Evolutionary conservation across 2,113 vertebrate species (phyloP), one percentile per base, ranked within the genome.

Genomic region (Crypturellus undulatus): DNA sequence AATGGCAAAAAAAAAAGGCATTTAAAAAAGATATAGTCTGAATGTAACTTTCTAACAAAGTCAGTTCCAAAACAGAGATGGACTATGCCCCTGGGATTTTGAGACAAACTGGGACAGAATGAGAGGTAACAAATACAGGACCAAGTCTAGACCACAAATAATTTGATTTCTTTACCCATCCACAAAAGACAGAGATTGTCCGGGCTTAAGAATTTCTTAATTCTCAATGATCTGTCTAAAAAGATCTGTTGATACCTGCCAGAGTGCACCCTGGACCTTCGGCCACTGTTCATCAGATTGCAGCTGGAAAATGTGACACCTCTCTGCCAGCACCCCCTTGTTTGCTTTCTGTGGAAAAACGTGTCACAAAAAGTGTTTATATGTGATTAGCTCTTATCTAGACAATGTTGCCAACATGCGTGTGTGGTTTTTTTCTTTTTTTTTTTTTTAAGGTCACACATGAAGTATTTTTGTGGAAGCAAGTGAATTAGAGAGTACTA

Each of bases 241-340:
- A 70, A 6, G 2, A 1, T 2, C 60, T 79, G 6, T 36, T 19
- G 51, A 2, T 67, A 70, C 30, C 12, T 77, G 3, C 22, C 13
- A 67, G 15, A 45, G 9, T 5, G 11, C 28, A 47, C 25, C 10
- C n/a, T 34, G 4, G 15, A 17, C 49, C 42, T 32, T n/a, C 7
- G 1, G 1, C 36, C 28, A 19, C 3, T 54, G 12, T 4, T 12
- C 78, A 19, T 32, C 42, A 75, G 12, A 28, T 13, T 0, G 30
- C 17, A 18, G 54, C 16, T 58, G 16, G 54, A 58, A 58, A 58
- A 32, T 58, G 30, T 58, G 54, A 26, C 54, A 32, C 54, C 54
- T 58, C 28, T 32, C 54, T 58, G 54, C 54, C 17, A 58, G 54
- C 30, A 32, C 9, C 16, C 30, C 30, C 8, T 58, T 32, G 54